phyloP scores from a whole-genome alignment of 2,113 vertebrate genomes.

The Salvator merianae region DNA sequence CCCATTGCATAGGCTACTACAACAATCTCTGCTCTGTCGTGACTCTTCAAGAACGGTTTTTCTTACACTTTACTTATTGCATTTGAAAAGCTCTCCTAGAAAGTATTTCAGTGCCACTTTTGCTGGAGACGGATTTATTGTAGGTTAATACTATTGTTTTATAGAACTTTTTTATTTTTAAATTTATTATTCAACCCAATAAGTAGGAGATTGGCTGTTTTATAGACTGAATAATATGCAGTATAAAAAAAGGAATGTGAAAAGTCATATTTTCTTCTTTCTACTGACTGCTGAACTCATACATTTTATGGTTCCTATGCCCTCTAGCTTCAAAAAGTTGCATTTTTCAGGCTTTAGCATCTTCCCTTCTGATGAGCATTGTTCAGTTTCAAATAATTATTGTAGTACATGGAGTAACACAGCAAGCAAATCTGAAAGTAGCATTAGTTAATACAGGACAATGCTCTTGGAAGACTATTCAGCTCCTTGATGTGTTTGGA shows the following conservation, averaged over 20 bases:
- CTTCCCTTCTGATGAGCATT: background rate
- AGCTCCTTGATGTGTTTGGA: background rate
- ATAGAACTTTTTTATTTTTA: no score
- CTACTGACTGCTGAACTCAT: background rate
- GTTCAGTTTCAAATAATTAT: constrained; percentile 5
- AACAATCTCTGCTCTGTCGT: background rate
- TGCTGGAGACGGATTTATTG: constrained; percentile 1
- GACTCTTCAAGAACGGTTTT: background rate
- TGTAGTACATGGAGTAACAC: background rate
- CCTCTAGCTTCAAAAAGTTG: constrained; percentile 67
- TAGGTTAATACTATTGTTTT: no score
- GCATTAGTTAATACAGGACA: background rate
- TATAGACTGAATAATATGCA: background rate
- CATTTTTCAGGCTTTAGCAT: constrained; percentile 34
- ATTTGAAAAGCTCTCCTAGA: background rate
- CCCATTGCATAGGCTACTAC: background rate
- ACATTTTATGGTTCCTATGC: constrained; percentile 58
- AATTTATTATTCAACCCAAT: no score
- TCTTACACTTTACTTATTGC: background rate
- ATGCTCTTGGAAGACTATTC: background rate
- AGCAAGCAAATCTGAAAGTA: background rate
- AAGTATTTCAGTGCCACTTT: background rate
- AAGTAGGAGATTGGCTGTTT: background rate
- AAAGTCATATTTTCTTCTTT: background rate
- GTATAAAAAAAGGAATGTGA: constrained; percentile 26